Conservation (phyloP, 1,140 invertebrate genomes). For the Pinna nobilis region DNA sequence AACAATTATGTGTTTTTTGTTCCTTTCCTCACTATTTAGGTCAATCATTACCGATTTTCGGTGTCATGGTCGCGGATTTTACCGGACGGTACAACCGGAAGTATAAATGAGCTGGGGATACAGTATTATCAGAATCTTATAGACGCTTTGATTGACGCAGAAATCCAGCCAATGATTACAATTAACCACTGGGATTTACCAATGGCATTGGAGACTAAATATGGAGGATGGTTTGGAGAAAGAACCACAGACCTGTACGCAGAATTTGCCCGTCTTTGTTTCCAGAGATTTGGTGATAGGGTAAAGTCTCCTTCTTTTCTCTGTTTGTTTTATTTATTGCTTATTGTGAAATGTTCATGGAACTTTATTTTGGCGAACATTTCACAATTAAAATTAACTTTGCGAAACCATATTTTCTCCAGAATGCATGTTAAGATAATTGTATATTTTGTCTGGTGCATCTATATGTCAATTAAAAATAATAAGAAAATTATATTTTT, state of each 20-base stretch:
- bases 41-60: conserved; percentile 66
- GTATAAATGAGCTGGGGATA: conserved; percentile 52
- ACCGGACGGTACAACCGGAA: conserved; percentile 44
- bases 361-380: no score
- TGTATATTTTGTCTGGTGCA: no score
- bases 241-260: conserved; percentile 76
- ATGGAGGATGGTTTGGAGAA: conserved; percentile 77
- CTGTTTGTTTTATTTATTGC: no score
- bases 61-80: conserved; percentile 65
- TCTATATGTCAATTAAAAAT: no score
- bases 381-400: no score
- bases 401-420: no score
- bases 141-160: conserved; percentile 52
- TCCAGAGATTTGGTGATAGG: conserved; percentile 68
- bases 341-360: no score
- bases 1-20: conserved; percentile 59
- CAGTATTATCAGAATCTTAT: conserved; percentile 65
- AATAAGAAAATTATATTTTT: no score
- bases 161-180: conserved; percentile 75
- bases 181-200: conserved; percentile 76
- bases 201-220: conserved; percentile 62
- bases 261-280: conserved; percentile 71
- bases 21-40: conserved; percentile 45
- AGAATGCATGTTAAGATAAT: no score
- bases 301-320: no score